phyloP scores from a whole-genome alignment of 2,113 vertebrate species.

The Pan paniscus region DNA sequence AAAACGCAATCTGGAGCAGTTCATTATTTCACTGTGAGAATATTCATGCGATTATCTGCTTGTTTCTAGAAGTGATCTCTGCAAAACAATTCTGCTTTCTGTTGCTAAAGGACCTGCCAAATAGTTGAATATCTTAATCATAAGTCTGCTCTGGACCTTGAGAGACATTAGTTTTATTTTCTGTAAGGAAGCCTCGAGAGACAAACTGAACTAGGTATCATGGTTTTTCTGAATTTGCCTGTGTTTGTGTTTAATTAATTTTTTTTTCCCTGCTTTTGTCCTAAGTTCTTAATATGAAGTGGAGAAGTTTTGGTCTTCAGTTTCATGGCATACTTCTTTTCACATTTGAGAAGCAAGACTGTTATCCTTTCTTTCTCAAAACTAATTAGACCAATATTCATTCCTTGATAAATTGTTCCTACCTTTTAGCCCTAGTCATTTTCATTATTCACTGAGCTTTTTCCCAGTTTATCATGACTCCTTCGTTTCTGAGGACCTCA shows the following conservation, averaged over 20 bases:
- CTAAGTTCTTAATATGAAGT: not conserved
- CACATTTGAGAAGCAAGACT: not conserved
- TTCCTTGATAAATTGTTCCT: not conserved
- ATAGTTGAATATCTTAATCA: not conserved
- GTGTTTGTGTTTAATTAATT: not conserved
- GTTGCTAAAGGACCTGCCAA: not conserved
- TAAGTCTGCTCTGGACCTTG: not conserved
- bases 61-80: conserved; percentile 34
- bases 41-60: conserved; percentile 60
- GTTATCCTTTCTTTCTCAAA: not conserved
- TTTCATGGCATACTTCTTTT: not conserved
- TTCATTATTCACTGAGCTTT: conserved; percentile 8
- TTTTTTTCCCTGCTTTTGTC: not conserved
- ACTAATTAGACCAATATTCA: not conserved
- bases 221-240: not conserved
- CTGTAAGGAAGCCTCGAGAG: not conserved
- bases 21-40: conserved; percentile 63
- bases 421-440: not conserved
- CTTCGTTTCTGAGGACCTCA: not conserved
- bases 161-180: not conserved
- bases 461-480: not conserved
- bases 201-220: not conserved
- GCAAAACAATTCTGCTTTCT: conserved; percentile 32
- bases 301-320: not conserved
- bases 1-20: conserved; percentile 49